These are phyloP conservation scores for Polyploca ridens DNA, from an alignment of 2,888 invertebrate species.

Conservation along the genomic window DNA sequence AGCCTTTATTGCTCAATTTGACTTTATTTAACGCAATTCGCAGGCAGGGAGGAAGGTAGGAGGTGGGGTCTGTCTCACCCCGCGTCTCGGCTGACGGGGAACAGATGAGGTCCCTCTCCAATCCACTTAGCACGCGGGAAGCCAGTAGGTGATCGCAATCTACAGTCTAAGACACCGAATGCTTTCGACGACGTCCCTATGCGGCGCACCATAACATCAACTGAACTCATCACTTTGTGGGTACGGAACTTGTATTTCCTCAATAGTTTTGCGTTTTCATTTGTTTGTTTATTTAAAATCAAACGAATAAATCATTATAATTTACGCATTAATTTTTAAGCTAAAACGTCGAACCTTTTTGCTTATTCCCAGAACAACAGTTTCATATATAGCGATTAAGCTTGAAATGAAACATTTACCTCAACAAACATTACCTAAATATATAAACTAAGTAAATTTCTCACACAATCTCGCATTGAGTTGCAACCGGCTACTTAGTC, in stretches of 20 bases:
- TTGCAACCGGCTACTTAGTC: slow-evolving; percentile 23
- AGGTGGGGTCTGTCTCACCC: slow-evolving; percentile 39
- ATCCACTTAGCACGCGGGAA: slow-evolving; percentile 79
- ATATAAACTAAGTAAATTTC: neutral
- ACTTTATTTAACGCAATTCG: slow-evolving; percentile 82
- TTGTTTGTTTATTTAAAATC: neutral
- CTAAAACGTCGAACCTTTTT: neutral
- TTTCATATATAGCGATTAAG: neutral
- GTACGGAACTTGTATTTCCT: neutral
- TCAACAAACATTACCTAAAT: neutral
- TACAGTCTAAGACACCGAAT: slow-evolving; percentile 52
- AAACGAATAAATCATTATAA: neutral
- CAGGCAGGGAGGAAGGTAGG: slow-evolving; percentile 42
- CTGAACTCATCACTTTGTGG: slow-evolving; percentile 16
- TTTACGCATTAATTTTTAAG: neutral
- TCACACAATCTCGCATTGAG: neutral
- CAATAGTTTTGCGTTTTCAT: neutral
- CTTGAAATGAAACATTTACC: neutral
- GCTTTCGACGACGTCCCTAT: slow-evolving; percentile 52
- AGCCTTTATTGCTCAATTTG: slow-evolving; percentile 85
- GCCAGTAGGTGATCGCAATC: slow-evolving; percentile 74
- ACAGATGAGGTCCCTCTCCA: slow-evolving; percentile 82
- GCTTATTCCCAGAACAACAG: neutral
- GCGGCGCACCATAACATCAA: slow-evolving; percentile 45
- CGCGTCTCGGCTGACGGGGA: slow-evolving; percentile 68